Percentiles rank a stretch among this genome's conserved stretches.
These are phyloP conservation scores for Drosophila siamana DNA, from an alignment of 2,888 invertebrate genomes.

Conservation along the genomic window DNA sequence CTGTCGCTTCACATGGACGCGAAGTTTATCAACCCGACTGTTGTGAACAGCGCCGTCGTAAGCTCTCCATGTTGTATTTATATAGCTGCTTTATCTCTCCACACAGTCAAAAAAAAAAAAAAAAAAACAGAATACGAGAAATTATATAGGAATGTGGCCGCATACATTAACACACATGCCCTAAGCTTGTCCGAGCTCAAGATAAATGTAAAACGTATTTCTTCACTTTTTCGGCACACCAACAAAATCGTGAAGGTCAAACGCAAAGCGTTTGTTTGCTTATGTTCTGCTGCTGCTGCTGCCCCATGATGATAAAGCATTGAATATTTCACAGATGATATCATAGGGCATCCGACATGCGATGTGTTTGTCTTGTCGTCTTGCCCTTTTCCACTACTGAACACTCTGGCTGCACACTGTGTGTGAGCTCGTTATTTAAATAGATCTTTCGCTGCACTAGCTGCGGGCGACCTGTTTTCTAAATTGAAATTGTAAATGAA, in stretches of 20 bases:
- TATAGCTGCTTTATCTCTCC: conserved; percentile 66
- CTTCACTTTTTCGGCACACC: conserved; percentile 39
- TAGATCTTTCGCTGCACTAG: conserved; percentile 26
- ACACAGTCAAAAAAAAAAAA: conserved; percentile 20
- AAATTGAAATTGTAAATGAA: conserved; percentile 49
- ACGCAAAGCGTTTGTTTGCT: conserved; percentile 21
- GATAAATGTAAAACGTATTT: conserved; percentile 64
- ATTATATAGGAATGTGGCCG: conserved; percentile 25
- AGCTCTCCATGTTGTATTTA: conserved; percentile 41
- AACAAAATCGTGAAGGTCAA: conserved; percentile 63
- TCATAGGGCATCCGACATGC: conserved; percentile 60
- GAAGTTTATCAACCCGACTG: conserved; percentile 69
- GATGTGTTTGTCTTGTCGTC: conserved; percentile 3
- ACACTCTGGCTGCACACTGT: not conserved
- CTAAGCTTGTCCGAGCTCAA: conserved; percentile 47
- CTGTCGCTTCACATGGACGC: conserved; percentile 67
- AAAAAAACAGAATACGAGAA: conserved; percentile 14
- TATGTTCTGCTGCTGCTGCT: conserved; percentile 22
- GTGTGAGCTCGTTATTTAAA: conserved; percentile 39
- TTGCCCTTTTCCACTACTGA: conserved; percentile 36
- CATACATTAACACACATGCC: conserved; percentile 14
- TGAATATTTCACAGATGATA: conserved; percentile 69
- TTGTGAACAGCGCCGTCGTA: conserved; percentile 18
- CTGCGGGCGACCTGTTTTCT: conserved; percentile 63
- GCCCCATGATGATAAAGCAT: conserved; percentile 62